Evolutionary conservation across 23 tunicate species (phyloP).

Genomic region (Botrylloides violaceus): DNA sequence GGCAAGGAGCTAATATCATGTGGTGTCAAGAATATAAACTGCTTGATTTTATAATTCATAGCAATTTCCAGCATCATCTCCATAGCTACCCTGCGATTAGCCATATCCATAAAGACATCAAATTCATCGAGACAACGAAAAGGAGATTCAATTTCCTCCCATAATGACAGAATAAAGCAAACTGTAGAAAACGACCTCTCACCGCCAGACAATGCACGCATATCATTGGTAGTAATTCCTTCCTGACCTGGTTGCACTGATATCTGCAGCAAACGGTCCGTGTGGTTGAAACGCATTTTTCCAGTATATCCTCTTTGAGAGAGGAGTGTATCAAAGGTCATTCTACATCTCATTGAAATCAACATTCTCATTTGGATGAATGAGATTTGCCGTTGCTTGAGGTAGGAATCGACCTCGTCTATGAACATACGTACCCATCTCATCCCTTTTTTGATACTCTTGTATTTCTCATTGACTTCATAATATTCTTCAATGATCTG

Average conservation of each 20-base stretch:
- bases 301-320: slow-evolving; percentile 79
- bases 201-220: slow-evolving; percentile 82
- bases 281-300: slow-evolving; percentile 63
- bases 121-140: slow-evolving; percentile 87
- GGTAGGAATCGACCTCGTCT: slow-evolving; percentile 22
- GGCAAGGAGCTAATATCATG: slow-evolving; percentile 86
- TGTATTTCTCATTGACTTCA: slow-evolving; percentile 60
- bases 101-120: slow-evolving; percentile 98
- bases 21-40: slow-evolving; percentile 85
- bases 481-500: slow-evolving; percentile 62
- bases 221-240: slow-evolving; percentile 37
- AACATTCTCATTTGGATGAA: slow-evolving; percentile 35
- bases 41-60: slow-evolving; percentile 32
- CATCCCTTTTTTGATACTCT: slow-evolving; percentile 10
- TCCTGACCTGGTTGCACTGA: slow-evolving; percentile 68
- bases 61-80: slow-evolving; percentile 89
- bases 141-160: slow-evolving; percentile 83
- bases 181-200: slow-evolving; percentile 92
- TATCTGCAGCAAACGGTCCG: slow-evolving; percentile 38
- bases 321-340: slow-evolving; percentile 57
- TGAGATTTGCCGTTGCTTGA: slow-evolving; percentile 37
- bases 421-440: slow-evolving; percentile 7
- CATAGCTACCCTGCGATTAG: slow-evolving; percentile 90
- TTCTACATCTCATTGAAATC: slow-evolving; percentile 46
- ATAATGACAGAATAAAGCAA: slow-evolving; percentile 69